phyloP scores from a whole-genome alignment of 1,140 invertebrate genomes.

The Drosophila malerkotliana region DNA sequence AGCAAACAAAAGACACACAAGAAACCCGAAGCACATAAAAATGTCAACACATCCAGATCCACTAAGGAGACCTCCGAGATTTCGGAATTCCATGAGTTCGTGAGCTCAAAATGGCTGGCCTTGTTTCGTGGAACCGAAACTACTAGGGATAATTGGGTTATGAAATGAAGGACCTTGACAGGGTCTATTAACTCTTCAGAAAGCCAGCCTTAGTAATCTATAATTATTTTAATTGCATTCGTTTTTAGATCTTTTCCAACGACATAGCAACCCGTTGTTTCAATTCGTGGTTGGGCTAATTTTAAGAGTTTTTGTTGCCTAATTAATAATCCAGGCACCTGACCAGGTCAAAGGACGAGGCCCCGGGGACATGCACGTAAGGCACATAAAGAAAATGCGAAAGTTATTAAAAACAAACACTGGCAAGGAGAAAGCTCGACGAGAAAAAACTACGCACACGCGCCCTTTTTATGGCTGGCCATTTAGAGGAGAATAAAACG shows the following conservation, averaged over 20 bases:
- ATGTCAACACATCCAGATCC: conserved; percentile 57
- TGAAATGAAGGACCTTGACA: not conserved
- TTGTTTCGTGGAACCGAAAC: not conserved
- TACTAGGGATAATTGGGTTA: not conserved
- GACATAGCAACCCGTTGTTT: conserved; percentile 6
- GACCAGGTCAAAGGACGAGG: conserved; percentile 34
- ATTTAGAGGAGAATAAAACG: conserved; percentile 32
- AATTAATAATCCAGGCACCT: conserved; percentile 66
- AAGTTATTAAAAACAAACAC: conserved; percentile 71
- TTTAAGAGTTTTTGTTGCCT: conserved; percentile 47
- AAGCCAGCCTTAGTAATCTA: not conserved
- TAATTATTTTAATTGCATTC: conserved; percentile 9
- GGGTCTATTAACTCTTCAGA: no score
- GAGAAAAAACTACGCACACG: conserved; percentile 53
- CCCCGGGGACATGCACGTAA: conserved; percentile 51
- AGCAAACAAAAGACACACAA: conserved; percentile 3
- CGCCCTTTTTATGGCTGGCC: conserved; percentile 45
- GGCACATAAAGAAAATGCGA: conserved; percentile 67
- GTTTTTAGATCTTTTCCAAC: not conserved
- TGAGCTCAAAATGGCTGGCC: conserved; percentile 19
- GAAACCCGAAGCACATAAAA: conserved; percentile 38
- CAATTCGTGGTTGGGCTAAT: conserved; percentile 15
- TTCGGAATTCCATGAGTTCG: conserved; percentile 19
- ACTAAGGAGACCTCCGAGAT: conserved; percentile 35
- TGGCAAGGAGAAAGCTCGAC: not conserved